These are phyloP conservation scores for Amphipyra tragopoginis DNA, from an alignment of 2,888 invertebrate species.

Conservation along the genomic window DNA sequence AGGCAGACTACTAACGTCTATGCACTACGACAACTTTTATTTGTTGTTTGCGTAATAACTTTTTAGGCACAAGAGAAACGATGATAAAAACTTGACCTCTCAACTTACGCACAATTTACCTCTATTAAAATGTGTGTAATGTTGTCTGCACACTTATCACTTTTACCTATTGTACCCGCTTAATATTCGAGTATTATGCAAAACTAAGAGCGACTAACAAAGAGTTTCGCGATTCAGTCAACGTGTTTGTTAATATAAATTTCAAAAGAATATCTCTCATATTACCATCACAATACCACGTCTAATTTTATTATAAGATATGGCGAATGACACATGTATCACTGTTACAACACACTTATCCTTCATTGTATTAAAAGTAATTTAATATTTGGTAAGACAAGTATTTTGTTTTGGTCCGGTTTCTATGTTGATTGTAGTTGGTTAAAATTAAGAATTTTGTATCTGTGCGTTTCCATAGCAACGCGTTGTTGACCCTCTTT, in stretches of 20 bases:
- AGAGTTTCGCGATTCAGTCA: slow-evolving; percentile 40
- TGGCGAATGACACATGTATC: slow-evolving; percentile 40
- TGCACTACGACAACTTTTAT: no score
- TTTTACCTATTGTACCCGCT: slow-evolving; percentile 15
- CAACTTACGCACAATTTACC: background rate
- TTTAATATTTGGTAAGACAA: slow-evolving; percentile 41
- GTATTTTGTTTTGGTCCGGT: background rate
- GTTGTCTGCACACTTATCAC: slow-evolving; percentile 3
- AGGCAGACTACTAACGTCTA: no score
- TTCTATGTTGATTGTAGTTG: no score
- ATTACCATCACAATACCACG: slow-evolving; percentile 53
- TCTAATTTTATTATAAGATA: slow-evolving; percentile 52
- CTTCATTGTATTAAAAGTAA: slow-evolving; percentile 45
- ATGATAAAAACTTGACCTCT: no score
- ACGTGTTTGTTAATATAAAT: slow-evolving; percentile 55
- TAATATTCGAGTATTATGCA: slow-evolving; percentile 50
- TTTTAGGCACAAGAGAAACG: no score
- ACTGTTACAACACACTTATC: slow-evolving; percentile 44
- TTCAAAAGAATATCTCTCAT: slow-evolving; percentile 56
- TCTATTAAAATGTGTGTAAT: background rate
- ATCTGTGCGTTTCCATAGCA: no score
- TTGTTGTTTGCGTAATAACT: no score
- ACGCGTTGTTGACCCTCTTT: no score
- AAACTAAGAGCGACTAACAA: slow-evolving; percentile 46
- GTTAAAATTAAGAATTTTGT: no score